Conservation (phyloP, 2,797 vertebrate species). For the Avahi laniger region DNA sequence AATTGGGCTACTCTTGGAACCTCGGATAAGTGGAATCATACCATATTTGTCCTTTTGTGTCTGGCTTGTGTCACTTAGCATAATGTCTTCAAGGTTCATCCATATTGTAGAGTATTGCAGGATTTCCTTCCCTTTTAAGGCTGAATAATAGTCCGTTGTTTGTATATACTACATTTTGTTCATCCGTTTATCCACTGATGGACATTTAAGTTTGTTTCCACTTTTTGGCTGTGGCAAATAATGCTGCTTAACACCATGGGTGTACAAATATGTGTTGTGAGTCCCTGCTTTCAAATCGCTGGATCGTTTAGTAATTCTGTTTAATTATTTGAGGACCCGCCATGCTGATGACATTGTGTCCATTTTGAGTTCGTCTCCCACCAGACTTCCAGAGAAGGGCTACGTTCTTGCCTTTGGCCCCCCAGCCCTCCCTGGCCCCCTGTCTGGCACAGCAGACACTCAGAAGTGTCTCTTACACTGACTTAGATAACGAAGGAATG, state of each 20-base stretch:
- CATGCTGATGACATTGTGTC: not conserved
- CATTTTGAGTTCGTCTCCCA: not conserved
- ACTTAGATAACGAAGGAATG: not conserved
- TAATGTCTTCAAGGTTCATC: not conserved
- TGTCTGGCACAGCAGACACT: not conserved
- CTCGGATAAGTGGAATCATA: not conserved
- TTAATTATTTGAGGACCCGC: not conserved
- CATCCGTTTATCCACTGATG: accelerated
- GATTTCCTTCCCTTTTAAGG: not conserved
- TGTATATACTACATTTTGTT: not conserved
- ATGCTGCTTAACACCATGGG: not conserved
- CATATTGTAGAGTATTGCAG: not conserved
- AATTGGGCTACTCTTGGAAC: not conserved
- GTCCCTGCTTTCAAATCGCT: not conserved
- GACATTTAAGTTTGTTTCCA: not conserved
- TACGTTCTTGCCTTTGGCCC: not conserved
- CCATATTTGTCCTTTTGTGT: not conserved
- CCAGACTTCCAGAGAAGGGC: not conserved
- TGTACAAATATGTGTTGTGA: no score
- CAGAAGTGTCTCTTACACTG: not conserved
- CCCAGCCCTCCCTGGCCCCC: not conserved
- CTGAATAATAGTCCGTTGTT: not conserved
- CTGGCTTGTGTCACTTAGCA: not conserved
- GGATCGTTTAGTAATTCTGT: not conserved
- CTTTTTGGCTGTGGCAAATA: not conserved